Evolutionary conservation across 2,888 invertebrate species (phyloP), one percentile per base, ranked within the genome.

Genomic region (Acronicta leporina): DNA sequence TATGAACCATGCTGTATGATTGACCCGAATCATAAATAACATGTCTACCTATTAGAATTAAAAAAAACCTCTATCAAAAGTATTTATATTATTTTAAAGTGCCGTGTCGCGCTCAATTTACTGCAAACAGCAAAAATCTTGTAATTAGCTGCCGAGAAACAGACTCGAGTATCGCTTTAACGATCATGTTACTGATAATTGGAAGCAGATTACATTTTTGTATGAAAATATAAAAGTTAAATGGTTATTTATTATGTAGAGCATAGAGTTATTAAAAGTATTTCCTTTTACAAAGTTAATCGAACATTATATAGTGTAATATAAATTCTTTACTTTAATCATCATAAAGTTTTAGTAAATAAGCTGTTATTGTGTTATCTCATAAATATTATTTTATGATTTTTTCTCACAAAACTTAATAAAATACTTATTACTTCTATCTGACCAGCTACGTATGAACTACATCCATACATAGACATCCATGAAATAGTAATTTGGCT

Each of bases 111-210:
- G n/a, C 35, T 49, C n/a, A 52, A 52, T 8, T 47, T 33, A 33
- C 38, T 57, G 15, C 8, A 52, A 58, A 60, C 42, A 42, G 49
- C 57, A 73, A 58, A n/a, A 52, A 48, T 56, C n/a, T 71, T 25
- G 52, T 43, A 56, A 65, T 69, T 48, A 50, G 38, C 20, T 51
- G 49, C 25, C 14, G 41, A 38, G 45, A 38, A 68, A 56, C 47
- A 25, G 44, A 48, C 57, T 42, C 40, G 14, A 41, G 41, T 52
- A 65, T 69, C 62, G 50, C 0, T 50, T 38, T 47, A 59, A 64
- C 47, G 52, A 69, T 59, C 51, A 50, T 48, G 63, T 63, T 61
- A 51, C 61, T 48, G 51, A 58, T 68, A 63, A 75, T 73, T 67
- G 63, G 49, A 46, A 47, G 27, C 20, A 63, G 38, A 73, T 73